A percentile compares a stretch with the other conserved stretches of the same genome.
These are phyloP conservation scores for Oligia latruncula DNA, from an alignment of 2,888 invertebrate genomes.

Conservation along the genomic window DNA sequence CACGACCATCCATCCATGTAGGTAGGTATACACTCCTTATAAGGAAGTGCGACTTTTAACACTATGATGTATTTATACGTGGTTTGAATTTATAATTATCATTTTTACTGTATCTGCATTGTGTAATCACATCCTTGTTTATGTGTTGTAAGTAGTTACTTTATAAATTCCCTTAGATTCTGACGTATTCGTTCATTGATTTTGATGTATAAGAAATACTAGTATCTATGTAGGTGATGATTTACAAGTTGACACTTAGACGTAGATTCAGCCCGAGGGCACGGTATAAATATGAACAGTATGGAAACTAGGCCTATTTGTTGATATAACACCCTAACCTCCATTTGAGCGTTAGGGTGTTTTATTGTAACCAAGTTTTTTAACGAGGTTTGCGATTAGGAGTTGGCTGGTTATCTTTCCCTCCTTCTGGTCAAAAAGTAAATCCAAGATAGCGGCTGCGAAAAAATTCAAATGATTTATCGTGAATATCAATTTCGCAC, in stretches of 20 bases:
- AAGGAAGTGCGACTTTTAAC: conserved; percentile 19
- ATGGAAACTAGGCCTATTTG: no score
- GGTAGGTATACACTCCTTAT: conserved; percentile 50
- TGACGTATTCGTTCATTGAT: conserved; percentile 2
- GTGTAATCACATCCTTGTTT: conserved; percentile 30
- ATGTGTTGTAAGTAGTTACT: conserved; percentile 36
- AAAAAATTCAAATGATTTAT: no score
- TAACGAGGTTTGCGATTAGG: no score
- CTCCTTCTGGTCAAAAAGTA: no score
- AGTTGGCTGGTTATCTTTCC: no score
- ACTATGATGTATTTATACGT: conserved; percentile 36
- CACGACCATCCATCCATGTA: conserved; percentile 28
- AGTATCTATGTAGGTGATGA: background rate
- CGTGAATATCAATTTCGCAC: no score
- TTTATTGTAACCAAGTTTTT: no score
- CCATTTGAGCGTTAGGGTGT: no score
- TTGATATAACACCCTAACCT: no score
- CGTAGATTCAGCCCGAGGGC: background rate
- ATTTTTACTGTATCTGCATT: conserved; percentile 44
- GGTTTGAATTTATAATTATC: conserved; percentile 31
- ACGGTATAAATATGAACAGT: no score
- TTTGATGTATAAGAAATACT: conserved; percentile 11
- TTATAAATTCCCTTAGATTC: conserved; percentile 15
- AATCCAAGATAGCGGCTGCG: no score
- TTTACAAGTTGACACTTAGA: conserved; percentile 8